Evolutionary conservation across 2,888 invertebrate genomes (phyloP), one percentile per base, ranked within the genome.

Genomic region (Acanthoscelides obtectus): DNA sequence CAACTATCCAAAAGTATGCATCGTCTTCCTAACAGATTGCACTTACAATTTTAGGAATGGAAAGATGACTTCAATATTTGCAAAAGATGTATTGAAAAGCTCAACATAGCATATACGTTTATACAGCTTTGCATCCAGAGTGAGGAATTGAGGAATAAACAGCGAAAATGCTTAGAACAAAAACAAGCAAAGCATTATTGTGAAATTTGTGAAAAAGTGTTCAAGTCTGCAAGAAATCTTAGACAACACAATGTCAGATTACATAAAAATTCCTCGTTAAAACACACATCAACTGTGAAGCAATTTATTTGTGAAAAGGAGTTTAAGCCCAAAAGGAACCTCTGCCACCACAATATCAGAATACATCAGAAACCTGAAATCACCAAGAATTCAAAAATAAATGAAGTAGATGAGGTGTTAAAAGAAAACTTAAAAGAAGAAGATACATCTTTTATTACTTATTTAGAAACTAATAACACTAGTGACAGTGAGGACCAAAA

Each of bases 121-220:
- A 73, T 80, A 65, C 72, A 76, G 68, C 66, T 63, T 20, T 80
- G 80, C 67, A 70, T 74, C 67, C 74, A 73, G 71, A 79, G 79
- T 71, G 75, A 77, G 70, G 71, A 70, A 21, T 73, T 76, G 64
- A 66, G 80, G 66, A 73, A 72, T 64, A 73, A 77, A 20, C 76
- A 78, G 63, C 67, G 77, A 21, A 69, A 68, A 68, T 68, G 74
- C 68, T 22, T 73, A 66, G 70, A 72, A 69, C 70, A 70, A 69
- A 70, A 74, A 70, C 66, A 27, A 20, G 12, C 20, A 27, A 22
- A 67, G 69, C 68, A 71, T n/a, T 69, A 45, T n/a, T 80, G 80
- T 71, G 74, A 79, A 64, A 71, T 72, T 66, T 81, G 81, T 69
- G 73, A 77, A 20, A 80, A 80, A 69, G 68, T 74, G 1, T 81